Evolutionary conservation across 2,113 vertebrate species (phyloP).

Genomic region (Larimichthys polyactis): DNA sequence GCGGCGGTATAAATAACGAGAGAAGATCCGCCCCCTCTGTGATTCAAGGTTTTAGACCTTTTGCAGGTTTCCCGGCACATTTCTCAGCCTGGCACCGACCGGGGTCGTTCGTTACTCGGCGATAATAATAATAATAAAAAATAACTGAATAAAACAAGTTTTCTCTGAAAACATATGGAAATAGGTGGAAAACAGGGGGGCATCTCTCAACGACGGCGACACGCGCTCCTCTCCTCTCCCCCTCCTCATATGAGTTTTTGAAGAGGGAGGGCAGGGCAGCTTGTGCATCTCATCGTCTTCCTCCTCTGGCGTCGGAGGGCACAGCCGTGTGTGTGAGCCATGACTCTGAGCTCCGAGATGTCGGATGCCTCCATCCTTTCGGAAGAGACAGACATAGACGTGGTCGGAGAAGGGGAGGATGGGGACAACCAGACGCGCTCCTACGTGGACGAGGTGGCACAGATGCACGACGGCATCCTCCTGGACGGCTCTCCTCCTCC

Average conservation of each 20-base stretch:
- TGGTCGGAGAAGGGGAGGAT: constrained; percentile 93
- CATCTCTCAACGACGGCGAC: constrained; percentile 55
- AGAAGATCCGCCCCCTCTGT: constrained; percentile 88
- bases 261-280: constrained; percentile 72
- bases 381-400: constrained; percentile 95
- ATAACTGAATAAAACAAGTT: background rate
- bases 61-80: constrained; percentile 69
- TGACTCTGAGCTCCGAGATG: constrained; percentile 97
- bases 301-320: constrained; percentile 74
- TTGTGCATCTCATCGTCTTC: constrained; percentile 60
- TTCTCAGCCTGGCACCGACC: constrained; percentile 39
- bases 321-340: constrained; percentile 81
- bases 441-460: constrained; percentile 88
- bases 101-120: constrained; percentile 41
- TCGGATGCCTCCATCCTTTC: constrained; percentile 93
- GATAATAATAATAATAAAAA: background rate
- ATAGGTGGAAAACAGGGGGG: constrained; percentile 52
- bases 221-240: constrained; percentile 65
- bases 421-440: constrained; percentile 83
- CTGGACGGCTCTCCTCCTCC: constrained; percentile 79
- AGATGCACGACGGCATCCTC: constrained; percentile 85
- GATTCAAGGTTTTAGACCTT: constrained; percentile 85
- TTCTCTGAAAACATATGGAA: constrained; percentile 74
- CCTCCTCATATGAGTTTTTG: constrained; percentile 75
- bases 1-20: constrained; percentile 84